Conservation (phyloP, 2,888 invertebrate genomes). For the Emmelina monodactyla region DNA sequence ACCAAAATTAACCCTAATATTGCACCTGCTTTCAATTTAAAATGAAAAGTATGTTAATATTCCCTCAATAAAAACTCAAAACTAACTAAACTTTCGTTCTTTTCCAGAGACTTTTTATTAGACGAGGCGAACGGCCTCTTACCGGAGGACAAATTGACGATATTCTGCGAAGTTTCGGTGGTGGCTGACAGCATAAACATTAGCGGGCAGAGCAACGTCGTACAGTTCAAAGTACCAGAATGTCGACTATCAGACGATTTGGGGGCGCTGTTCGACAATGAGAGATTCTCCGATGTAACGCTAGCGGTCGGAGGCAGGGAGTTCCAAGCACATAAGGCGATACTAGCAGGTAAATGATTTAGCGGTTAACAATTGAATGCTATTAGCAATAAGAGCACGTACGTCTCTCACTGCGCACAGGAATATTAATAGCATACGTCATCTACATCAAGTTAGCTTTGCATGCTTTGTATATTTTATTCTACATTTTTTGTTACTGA, state of each 20-base stretch:
- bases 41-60: too few relatives aligned
- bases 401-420: too few relatives aligned
- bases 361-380: too few relatives aligned
- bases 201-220: slow-evolving; percentile 97
- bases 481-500: too few relatives aligned
- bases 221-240: slow-evolving; percentile 96
- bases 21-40: too few relatives aligned
- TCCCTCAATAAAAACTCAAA: too few relatives aligned
- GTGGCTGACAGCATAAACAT: slow-evolving; percentile 99
- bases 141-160: slow-evolving; percentile 98
- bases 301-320: slow-evolving; percentile 90
- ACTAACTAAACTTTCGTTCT: too few relatives aligned
- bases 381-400: too few relatives aligned
- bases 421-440: too few relatives aligned
- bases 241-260: slow-evolving; percentile 94
- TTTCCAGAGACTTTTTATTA: slow-evolving; percentile 90
- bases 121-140: slow-evolving; percentile 98
- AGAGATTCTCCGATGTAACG: slow-evolving; percentile 97
- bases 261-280: slow-evolving; percentile 94
- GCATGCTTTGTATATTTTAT: too few relatives aligned
- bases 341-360: slow-evolving; percentile 85
- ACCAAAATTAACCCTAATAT: too few relatives aligned
- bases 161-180: slow-evolving; percentile 97
- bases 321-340: slow-evolving; percentile 97
- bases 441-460: too few relatives aligned